Evolutionary conservation across 2,797 vertebrate species (phyloP), one percentile per base, ranked within the genome.

Genomic region (Falco berigora): DNA sequence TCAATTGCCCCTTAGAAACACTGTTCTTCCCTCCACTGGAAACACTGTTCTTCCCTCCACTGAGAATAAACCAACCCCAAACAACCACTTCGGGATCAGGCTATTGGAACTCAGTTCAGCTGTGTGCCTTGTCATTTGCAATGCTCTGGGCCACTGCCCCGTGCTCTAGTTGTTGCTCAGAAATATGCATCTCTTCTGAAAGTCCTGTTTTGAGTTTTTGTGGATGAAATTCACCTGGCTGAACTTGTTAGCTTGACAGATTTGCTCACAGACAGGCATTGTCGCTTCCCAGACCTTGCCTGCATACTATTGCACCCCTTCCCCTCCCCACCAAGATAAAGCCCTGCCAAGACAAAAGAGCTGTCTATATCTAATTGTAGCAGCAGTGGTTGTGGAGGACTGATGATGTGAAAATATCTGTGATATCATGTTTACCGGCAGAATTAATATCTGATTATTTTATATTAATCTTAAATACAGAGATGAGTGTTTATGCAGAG

Each of bases 181-280:
- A 58, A 47, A n/a, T n/a, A 34, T 12, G 30, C 10, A 7, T 17
- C 10, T n/a, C 63, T 75, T 32, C 52, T 75, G 34, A 15, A 21
- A 69, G 36, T 18, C 36, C 14, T 67, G 4, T 22, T 62, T 32
- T 50, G 32, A 72, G 24, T 15, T 67, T 52, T 69, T 42, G 32
- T 52, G 55, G 36, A 30, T 68, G 40, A 85, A 12, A 28, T 36
- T 84, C 18, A 24, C n/a, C 50, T 34, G 36, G 15, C 38, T 55
- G 27, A 23, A 8, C 32, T 28, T 2, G 0, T 27, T 59, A 81
- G 4, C 27, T 59, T 11, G 8, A 38, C 14, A 2, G 3, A 50
- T 55, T 79, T 84, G 13, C 46, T 75, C 32, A 18, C 6, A 38
- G 55, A 13, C 9, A 50, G 59, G 63, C 10, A 19, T 13, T 38